Percentiles rank a stretch among this genome's conserved stretches.
These are phyloP conservation scores for Stenoptilia bipunctidactyla DNA, from an alignment of 2,888 invertebrate genomes.

Conservation along the genomic window DNA sequence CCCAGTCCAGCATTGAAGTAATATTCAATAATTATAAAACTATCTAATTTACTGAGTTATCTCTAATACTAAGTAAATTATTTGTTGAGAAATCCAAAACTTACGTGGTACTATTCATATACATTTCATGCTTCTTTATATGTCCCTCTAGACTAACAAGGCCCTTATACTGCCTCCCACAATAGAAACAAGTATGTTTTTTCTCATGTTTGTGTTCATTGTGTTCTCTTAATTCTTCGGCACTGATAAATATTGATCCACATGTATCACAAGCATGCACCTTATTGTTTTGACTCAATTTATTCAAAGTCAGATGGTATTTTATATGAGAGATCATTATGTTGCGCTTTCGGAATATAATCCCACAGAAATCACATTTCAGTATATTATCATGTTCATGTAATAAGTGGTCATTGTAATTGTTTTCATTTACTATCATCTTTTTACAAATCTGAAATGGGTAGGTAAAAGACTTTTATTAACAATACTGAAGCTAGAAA, in stretches of 20 bases:
- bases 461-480: too few relatives aligned
- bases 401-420: conserved; percentile 32
- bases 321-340: conserved; percentile 41
- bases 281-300: conserved; percentile 19
- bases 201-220: conserved; percentile 36
- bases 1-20: too few relatives aligned
- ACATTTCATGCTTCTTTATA: conserved; percentile 47
- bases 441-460: conserved; percentile 42
- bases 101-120: conserved; percentile 12
- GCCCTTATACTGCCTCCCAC: conserved; percentile 47
- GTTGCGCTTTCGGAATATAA: conserved; percentile 37
- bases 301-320: conserved; percentile 28
- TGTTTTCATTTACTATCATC: conserved; percentile 29
- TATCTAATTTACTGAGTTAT: too few relatives aligned
- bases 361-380: conserved; percentile 38
- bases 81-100: too few relatives aligned
- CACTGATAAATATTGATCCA: conserved; percentile 31
- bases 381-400: conserved; percentile 36
- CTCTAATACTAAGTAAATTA: too few relatives aligned
- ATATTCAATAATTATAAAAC: too few relatives aligned
- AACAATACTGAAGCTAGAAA: background rate
- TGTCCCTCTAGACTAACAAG: conserved; percentile 42
- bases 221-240: conserved; percentile 29
- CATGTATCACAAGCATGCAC: conserved; percentile 46
- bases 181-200: conserved; percentile 49